Evolutionary conservation across 2,113 vertebrate genomes (phyloP), one percentile per base, ranked within the genome.

Genomic region (Spea bombifrons): DNA sequence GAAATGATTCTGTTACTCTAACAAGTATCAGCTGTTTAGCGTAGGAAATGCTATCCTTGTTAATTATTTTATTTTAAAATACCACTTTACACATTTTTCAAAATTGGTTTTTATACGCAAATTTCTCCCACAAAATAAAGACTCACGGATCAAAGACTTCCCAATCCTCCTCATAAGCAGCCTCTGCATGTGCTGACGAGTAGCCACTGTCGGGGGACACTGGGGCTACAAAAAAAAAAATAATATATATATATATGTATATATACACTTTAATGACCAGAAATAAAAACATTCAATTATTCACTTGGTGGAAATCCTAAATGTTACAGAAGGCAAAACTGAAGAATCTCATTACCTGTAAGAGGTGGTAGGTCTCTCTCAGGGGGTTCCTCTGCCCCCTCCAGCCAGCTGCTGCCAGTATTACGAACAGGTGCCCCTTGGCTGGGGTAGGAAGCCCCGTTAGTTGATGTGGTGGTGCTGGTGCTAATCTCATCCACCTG

Each of bases 71-170:
- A 30, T 30, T 30, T 30, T 30, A 30, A 30, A 30, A 30, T 30
- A 30, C 30, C 30, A 30, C 30, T 30, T 30, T 30, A n/a, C n/a
- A n/a, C n/a, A n/a, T n/a, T 30, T 30, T 30, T 30, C 30, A 30
- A 30, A 30, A 30, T 2, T 30, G 30, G 1, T 30, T 30, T 30
- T 30, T 30, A 30, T 30, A 30, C 2, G 30, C 30, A 30, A 1
- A 30, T 30, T 30, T 30, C 30, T 30, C 30, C 30, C 30, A 30
- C 30, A 30, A 30, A 30, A 30, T 30, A 30, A 59, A 59, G 17
- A 96, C 97, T 95, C 86, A 99, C 97, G 97, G 97, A 87, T 99
- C 97, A 93, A 99, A 99, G 65, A 99, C 97, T 85, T 99, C 97
- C 97, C 97, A 99, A 89, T 99, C 97, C 87, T 99, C 97, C 83